Evolutionary conservation across 2,113 vertebrate species (phyloP).

Genomic region (Prochilodus magdalenae): DNA sequence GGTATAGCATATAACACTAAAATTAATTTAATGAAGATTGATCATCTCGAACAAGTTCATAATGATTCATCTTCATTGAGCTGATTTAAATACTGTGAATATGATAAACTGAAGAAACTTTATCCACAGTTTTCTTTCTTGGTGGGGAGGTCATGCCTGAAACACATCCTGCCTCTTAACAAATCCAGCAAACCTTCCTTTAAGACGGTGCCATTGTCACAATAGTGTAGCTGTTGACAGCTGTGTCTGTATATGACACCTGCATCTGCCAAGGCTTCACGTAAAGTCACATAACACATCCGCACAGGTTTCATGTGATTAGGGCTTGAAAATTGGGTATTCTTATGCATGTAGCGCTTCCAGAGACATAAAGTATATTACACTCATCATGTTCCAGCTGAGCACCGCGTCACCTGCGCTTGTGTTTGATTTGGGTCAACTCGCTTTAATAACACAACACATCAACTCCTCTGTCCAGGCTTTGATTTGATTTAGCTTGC

Average conservation of each 20-base stretch:
- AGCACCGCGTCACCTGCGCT: background rate
- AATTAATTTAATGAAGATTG: background rate
- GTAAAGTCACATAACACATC: background rate
- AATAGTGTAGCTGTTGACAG: background rate
- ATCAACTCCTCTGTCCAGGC: background rate
- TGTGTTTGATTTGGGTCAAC: background rate
- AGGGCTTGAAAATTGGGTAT: background rate
- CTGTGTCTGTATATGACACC: background rate
- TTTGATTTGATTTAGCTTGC: background rate
- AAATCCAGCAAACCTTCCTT: background rate
- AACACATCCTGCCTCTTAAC: slow-evolving; percentile 2
- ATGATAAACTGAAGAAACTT: background rate
- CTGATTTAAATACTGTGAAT: background rate
- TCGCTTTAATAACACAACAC: background rate
- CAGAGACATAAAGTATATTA: background rate
- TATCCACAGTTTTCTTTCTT: background rate
- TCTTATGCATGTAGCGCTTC: background rate
- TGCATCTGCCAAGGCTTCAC: background rate
- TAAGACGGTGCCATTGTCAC: background rate
- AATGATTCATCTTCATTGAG: background rate
- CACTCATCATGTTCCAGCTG: background rate
- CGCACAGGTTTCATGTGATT: background rate
- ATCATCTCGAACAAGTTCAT: background rate
- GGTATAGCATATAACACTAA: background rate
- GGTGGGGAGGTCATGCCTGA: background rate